Evolutionary conservation across 2,888 invertebrate genomes (phyloP).

Genomic region (Platycheirus rosarum): DNA sequence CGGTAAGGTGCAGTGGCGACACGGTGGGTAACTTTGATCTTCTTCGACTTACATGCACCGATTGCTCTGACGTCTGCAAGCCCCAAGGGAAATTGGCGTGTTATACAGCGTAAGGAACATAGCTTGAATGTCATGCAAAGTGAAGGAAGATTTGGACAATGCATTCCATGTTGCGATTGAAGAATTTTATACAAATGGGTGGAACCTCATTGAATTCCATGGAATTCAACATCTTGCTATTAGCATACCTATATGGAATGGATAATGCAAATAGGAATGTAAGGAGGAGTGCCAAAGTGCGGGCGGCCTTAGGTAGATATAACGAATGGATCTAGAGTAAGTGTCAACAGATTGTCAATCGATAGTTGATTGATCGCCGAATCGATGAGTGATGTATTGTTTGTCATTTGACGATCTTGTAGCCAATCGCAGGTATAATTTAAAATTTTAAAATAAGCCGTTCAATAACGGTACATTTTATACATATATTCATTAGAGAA

Average conservation of each 20-base stretch:
- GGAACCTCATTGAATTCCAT: slow-evolving; percentile 23
- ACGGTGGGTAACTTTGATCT: slow-evolving; percentile 58
- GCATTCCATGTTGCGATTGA: slow-evolving; percentile 32
- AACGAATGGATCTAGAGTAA: slow-evolving; percentile 56
- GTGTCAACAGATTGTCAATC: slow-evolving; percentile 25
- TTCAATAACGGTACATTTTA: too few relatives aligned
- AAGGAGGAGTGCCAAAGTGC: slow-evolving; percentile 44
- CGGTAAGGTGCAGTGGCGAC: slow-evolving; percentile 59
- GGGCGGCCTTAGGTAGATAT: background rate
- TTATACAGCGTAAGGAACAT: background rate
- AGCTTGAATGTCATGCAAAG: slow-evolving; percentile 22
- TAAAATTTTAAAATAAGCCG: too few relatives aligned
- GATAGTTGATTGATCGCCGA: slow-evolving; percentile 8
- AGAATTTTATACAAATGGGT: slow-evolving; percentile 35
- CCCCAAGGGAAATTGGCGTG: too few relatives aligned
- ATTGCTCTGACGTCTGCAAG: slow-evolving; percentile 22
- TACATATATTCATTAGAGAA: too few relatives aligned
- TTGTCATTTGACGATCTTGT: too few relatives aligned
- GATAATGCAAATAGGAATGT: slow-evolving; percentile 2
- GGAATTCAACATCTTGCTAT: slow-evolving; percentile 20
- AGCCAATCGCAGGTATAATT: too few relatives aligned
- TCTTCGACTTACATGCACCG: slow-evolving; percentile 23
- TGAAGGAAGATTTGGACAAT: slow-evolving; percentile 29
- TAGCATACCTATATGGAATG: slow-evolving; percentile 7
- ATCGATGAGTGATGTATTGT: background rate